Evolutionary conservation across 2,113 vertebrate species (phyloP).

Genomic region (Canis aureus): DNA sequence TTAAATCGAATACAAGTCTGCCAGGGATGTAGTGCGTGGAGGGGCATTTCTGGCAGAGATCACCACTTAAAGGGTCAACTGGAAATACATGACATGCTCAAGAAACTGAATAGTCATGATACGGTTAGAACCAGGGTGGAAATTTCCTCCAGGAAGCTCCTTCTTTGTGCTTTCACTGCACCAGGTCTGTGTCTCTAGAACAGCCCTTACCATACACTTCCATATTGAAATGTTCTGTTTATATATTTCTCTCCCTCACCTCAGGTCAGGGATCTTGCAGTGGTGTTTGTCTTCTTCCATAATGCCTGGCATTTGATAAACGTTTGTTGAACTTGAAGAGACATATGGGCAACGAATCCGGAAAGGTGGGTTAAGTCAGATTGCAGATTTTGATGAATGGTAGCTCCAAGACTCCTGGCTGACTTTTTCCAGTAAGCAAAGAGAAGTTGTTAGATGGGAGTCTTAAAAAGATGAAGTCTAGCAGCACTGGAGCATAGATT

Average conservation of each 20-base stretch:
- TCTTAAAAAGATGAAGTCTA: conserved; percentile 15
- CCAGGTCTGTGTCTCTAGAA: neutral
- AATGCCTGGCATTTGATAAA: neutral
- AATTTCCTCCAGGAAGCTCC: no score
- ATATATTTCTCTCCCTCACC: neutral
- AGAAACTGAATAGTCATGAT: no score
- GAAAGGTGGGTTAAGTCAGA: conserved; percentile 54
- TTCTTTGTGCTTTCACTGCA: neutral
- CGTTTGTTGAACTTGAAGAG: conserved; percentile 59
- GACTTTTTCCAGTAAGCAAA: neutral
- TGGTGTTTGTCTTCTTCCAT: neutral
- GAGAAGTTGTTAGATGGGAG: conserved; percentile 22
- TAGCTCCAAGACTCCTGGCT: conserved; percentile 29
- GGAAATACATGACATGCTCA: no score
- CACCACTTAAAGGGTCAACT: no score
- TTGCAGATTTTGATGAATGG: neutral
- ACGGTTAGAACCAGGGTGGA: no score
- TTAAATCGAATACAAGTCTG: no score
- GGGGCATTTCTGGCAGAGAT: no score
- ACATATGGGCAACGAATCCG: conserved; percentile 27
- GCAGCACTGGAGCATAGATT: neutral
- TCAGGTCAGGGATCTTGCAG: conserved; percentile 28
- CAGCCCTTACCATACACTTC: neutral
- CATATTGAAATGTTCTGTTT: neutral
- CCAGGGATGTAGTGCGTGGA: no score